phyloP scores from a whole-genome alignment of 2,888 invertebrate genomes.

The Lycophotia porphyrea region DNA sequence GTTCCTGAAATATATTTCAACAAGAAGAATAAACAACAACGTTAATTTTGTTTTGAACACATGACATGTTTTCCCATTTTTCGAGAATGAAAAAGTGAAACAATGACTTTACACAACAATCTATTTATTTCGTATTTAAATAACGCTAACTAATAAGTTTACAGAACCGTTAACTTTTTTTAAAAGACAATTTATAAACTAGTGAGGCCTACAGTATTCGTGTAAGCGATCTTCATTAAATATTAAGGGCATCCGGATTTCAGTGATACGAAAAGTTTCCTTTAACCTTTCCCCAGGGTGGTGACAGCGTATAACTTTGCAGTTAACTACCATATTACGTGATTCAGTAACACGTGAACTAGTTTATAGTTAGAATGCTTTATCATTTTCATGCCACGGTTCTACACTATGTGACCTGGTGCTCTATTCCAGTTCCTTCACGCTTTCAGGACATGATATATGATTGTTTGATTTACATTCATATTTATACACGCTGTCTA shows the following conservation, averaged over 20 bases:
- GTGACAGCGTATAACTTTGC: slow-evolving; percentile 28
- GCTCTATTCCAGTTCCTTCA: slow-evolving; percentile 54
- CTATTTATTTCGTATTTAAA: slow-evolving; percentile 7
- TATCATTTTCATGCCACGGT: slow-evolving; percentile 46
- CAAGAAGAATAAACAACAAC: slow-evolving; percentile 27
- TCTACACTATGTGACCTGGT: slow-evolving; percentile 53
- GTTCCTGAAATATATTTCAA: slow-evolving; percentile 22
- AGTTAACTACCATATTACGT: slow-evolving; percentile 41
- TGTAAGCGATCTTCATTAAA: slow-evolving; percentile 20
- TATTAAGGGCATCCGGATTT: slow-evolving; percentile 39
- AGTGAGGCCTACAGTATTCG: not conserved
- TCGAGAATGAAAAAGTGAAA: slow-evolving; percentile 34
- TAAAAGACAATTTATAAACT: slow-evolving; percentile 11
- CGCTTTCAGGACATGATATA: slow-evolving; percentile 58
- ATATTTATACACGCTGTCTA: slow-evolving; percentile 46
- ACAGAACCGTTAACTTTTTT: slow-evolving; percentile 14
- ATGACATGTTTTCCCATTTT: slow-evolving; percentile 33
- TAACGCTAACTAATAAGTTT: slow-evolving; percentile 9
- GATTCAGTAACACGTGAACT: slow-evolving; percentile 52
- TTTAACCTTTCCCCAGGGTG: slow-evolving; percentile 25
- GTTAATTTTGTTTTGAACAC: slow-evolving; percentile 27
- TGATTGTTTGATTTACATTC: slow-evolving; percentile 52
- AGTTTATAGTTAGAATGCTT: slow-evolving; percentile 42
- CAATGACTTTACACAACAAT: slow-evolving; percentile 21
- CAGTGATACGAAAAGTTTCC: slow-evolving; percentile 33